These are phyloP conservation scores for Hylaeus volcanicus DNA, from an alignment of 1,140 invertebrate genomes.

Conservation along the genomic window DNA sequence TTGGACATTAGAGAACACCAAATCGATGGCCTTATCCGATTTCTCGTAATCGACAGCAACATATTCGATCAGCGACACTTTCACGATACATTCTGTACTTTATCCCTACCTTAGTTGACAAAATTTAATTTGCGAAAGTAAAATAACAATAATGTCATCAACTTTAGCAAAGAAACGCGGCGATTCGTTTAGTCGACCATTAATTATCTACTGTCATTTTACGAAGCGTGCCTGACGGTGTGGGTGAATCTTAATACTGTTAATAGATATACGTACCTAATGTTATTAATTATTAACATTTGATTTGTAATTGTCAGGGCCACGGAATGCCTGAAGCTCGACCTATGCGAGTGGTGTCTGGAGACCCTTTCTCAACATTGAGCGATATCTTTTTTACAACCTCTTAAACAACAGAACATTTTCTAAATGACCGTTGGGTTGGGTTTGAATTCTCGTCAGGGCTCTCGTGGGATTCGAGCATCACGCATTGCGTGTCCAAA, in stretches of 20 bases:
- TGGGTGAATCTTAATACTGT: constrained; percentile 68
- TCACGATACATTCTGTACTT: constrained; percentile 36
- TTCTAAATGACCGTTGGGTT: constrained; percentile 12
- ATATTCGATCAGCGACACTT: constrained; percentile 33
- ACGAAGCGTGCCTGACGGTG: constrained; percentile 64
- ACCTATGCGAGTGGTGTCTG: constrained; percentile 40
- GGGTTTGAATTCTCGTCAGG: constrained; percentile 32
- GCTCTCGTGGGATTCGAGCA: constrained; percentile 36
- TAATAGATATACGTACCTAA: constrained; percentile 75
- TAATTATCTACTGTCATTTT: constrained; percentile 54
- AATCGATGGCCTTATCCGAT: not conserved
- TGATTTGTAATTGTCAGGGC: constrained; percentile 66
- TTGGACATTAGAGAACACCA: too few species aligned
- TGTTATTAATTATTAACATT: constrained; percentile 69
- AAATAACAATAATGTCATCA: constrained; percentile 37
- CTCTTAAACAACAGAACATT: constrained; percentile 16
- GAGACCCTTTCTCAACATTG: constrained; percentile 8
- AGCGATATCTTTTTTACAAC: constrained; percentile 26
- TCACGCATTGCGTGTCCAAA: constrained; percentile 50
- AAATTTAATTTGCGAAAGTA: not conserved
- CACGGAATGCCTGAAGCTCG: constrained; percentile 53
- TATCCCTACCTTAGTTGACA: constrained; percentile 16
- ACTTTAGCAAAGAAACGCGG: constrained; percentile 24
- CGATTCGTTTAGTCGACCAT: constrained; percentile 53
- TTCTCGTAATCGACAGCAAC: constrained; percentile 8